Base-by-base conservation (phyloP, 2,888 invertebrate genomes). In the Diplolepis rosae region DNA sequence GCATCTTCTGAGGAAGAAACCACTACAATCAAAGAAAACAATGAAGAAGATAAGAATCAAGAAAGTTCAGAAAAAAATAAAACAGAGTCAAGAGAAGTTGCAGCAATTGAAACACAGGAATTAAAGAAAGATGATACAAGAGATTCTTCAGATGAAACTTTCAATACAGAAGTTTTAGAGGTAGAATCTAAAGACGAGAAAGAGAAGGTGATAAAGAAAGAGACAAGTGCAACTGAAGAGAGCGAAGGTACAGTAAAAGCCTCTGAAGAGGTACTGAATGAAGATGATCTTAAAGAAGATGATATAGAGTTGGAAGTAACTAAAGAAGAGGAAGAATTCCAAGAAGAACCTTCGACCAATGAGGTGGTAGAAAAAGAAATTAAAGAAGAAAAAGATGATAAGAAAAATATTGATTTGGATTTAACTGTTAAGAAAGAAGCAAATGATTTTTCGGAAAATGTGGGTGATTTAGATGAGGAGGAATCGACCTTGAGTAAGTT, bases 381-480 rank as follows among this genome's bases (percentile, higher is more conserved):
- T 27, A 80, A 82, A 39, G 79, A 79, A 45, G 84, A 83, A 32
- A 77, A 74, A 42, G 74, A 79, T 39, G 81, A 83, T 42, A 71
- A 79, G 51, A 80, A 79, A 50, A 80, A 80, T 50, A 73, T 72
- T 0, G 79, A 74, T 61, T 32, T 52, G 15, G 52, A 42, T 32
- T 65, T 66, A 61, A 73, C 30, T 50, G 39, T 75, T 73, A 86
- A 77, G 18, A 87, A 87, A 51, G 86, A 87, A 66, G 61, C 66
- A 3, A 66, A 70, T 1, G 85, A 85, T 48, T 87, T 88, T 1
- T 89, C 89, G 72, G 90, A 90, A 71, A 89, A 89, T 32, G 85
- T 85, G 1, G 87, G 86, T 48, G 91, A 90, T 67, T 89, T 87
- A 32, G 88, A 87, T 61, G 88, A 88, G 66, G 88, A 88, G 68